phyloP scores from a whole-genome alignment of 2,113 vertebrate genomes.

The Bufo gargarizans region DNA sequence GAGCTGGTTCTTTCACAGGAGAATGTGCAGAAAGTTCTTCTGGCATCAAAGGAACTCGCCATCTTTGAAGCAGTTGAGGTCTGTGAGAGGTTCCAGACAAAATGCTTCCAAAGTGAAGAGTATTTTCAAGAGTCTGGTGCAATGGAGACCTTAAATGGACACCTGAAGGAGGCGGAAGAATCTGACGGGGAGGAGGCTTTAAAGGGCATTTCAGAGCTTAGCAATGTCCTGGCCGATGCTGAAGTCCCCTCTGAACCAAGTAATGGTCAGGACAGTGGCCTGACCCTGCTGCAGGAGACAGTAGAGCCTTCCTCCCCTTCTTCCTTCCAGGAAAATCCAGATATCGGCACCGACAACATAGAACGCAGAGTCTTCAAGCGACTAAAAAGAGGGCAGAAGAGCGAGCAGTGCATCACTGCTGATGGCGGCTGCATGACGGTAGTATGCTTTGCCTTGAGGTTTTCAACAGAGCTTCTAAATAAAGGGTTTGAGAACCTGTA shows the following conservation, averaged over 20 bases:
- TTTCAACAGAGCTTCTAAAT: too few relatives aligned
- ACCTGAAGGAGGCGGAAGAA: constrained; percentile 33
- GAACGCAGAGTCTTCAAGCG: constrained; percentile 63
- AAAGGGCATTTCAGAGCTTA: constrained; percentile 31
- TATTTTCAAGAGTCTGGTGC: background rate
- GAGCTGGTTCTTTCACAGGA: constrained; percentile 77
- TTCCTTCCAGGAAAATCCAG: constrained; percentile 49
- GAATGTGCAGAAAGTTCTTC: constrained; percentile 80
- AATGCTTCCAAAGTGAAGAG: constrained; percentile 27
- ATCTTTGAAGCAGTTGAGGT: constrained; percentile 78
- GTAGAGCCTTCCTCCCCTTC: constrained; percentile 54
- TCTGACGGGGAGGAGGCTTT: constrained; percentile 53
- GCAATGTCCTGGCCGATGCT: background rate
- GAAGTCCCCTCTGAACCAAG: constrained; percentile 51
- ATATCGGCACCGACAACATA: constrained; percentile 60
- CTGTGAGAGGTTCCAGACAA: constrained; percentile 75
- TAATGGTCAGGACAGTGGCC: constrained; percentile 55
- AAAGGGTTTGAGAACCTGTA: too few relatives aligned
- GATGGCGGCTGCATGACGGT: constrained; percentile 45
- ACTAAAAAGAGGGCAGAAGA: constrained; percentile 48
- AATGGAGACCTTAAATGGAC: constrained; percentile 35
- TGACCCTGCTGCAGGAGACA: constrained; percentile 59
- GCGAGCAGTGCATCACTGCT: constrained; percentile 6
- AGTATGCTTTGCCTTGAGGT: background rate
- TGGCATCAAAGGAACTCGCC: constrained; percentile 79